Base-by-base conservation (phyloP, 2,113 vertebrate species). In the Microcebus ravelobensis region DNA sequence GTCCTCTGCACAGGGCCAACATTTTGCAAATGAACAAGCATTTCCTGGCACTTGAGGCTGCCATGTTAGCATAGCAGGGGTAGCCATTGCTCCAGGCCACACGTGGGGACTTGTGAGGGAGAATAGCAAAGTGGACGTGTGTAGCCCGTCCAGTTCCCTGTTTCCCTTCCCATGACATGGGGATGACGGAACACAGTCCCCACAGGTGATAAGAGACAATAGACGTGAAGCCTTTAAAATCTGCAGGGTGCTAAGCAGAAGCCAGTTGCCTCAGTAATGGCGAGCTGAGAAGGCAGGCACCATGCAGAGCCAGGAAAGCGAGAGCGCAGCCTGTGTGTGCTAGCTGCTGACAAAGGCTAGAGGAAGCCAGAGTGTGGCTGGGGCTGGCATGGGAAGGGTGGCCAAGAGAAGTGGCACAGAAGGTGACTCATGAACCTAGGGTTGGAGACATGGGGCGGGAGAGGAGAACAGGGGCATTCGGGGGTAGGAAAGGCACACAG, bases 261-360 rank as follows among this genome's bases (percentile, higher is more conserved):
- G 50, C 13, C 17, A 39, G 5, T 52, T 29, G 36, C 61, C 68
- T 71, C 25, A 27, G 34, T 45, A 71, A 10, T 45, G n/a, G 31
- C 21, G 61, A 90, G 36, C 21, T 34, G 36, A 14, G 25, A 67
- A 82, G 63, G 42, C 71, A 57, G 29, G 29, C 31, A 25, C 34
- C 52, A 13, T 45, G 4, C n/a, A 67, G 39, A 61, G 63, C 79
- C 34, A 2, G 21, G 42, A n/a, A 11, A 17, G 7, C 14, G 12
- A 81, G 76, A 0, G 34, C 5, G 42, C 42, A 14, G 65, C 0
- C 57, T n/a, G 23, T 45, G 48, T 15, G 2, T 0, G 1, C 81
- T 39, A 8, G 31, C 4, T 65, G 57, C 48, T 14, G 48, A 39
- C 34, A 6, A 2, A 67, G 59, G 14, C 67, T 39, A 23, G 52